Conservation (phyloP, 2,797 vertebrate species). For the Meda fulgida region DNA sequence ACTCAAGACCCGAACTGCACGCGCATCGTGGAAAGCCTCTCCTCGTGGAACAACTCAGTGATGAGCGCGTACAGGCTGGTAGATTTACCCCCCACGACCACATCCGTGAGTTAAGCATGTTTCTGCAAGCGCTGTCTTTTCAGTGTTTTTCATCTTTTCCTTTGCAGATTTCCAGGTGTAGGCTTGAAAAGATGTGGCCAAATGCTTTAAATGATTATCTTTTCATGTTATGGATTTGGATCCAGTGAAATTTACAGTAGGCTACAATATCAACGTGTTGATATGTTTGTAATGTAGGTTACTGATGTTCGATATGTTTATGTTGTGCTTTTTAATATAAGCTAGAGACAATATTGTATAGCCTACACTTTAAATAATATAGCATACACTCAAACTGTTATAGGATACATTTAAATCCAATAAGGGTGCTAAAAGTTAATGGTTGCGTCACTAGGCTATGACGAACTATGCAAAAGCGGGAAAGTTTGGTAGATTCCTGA, state of each 20-base stretch:
- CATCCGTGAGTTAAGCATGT: constrained; percentile 75
- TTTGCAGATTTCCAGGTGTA: neutral
- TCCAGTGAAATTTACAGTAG: neutral
- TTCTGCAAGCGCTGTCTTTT: neutral
- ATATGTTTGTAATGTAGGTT: neutral
- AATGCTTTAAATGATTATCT: neutral
- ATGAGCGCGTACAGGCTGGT: constrained; percentile 59
- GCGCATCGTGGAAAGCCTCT: constrained; percentile 63
- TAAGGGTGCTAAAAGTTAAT: neutral
- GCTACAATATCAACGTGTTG: neutral
- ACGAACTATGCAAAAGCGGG: neutral
- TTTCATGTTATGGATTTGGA: neutral
- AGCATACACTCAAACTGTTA: no score
- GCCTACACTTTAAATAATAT: no score
- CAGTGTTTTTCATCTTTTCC: neutral
- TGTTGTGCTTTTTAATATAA: neutral
- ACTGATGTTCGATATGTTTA: neutral
- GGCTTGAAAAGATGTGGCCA: neutral
- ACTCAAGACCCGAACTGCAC: constrained; percentile 60
- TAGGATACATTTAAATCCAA: neutral
- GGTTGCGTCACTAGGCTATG: neutral
- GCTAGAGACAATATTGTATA: neutral
- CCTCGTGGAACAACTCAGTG: constrained; percentile 63
- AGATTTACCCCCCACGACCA: constrained; percentile 63
- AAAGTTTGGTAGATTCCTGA: neutral